phyloP scores from a whole-genome alignment of 2,888 invertebrate genomes.

The Zaprionus obscuricornis region DNA sequence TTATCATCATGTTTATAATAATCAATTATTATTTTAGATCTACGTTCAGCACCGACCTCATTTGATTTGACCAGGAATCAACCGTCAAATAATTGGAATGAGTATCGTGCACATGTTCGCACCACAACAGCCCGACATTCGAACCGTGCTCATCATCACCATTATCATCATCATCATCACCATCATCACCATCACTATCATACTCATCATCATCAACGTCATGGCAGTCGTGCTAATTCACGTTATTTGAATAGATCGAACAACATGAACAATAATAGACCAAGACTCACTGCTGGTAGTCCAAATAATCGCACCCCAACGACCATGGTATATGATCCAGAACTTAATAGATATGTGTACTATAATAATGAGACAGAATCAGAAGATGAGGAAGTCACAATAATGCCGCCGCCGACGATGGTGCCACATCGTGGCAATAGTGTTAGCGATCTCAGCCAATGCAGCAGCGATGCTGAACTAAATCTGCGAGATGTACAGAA shows the following conservation, averaged over 20 bases:
- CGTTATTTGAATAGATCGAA: no score
- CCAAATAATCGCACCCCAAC: no score
- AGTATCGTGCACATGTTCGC: not conserved
- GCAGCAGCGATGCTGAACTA: constrained; percentile 52
- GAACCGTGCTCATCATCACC: not conserved
- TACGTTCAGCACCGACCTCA: constrained; percentile 24
- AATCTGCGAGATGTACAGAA: not conserved
- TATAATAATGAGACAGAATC: constrained; percentile 15
- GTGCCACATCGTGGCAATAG: constrained; percentile 53
- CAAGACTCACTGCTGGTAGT: no score
- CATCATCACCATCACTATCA: not conserved
- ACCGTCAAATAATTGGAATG: constrained; percentile 2
- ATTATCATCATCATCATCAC: not conserved
- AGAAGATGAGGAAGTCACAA: not conserved
- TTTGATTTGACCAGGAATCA: constrained; percentile 16
- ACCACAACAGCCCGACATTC: constrained; percentile 7
- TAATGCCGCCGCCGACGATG: not conserved
- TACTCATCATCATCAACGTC: not conserved
- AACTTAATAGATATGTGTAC: constrained; percentile 6
- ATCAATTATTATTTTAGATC: no score
- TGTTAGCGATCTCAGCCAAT: constrained; percentile 56
- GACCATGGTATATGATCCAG: constrained; percentile 5
- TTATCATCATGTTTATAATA: no score
- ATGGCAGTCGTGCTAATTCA: not conserved
- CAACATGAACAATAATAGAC: no score